Evolutionary conservation across 2,797 vertebrate species (phyloP).

Genomic region (Hypotaenidia okinawae): DNA sequence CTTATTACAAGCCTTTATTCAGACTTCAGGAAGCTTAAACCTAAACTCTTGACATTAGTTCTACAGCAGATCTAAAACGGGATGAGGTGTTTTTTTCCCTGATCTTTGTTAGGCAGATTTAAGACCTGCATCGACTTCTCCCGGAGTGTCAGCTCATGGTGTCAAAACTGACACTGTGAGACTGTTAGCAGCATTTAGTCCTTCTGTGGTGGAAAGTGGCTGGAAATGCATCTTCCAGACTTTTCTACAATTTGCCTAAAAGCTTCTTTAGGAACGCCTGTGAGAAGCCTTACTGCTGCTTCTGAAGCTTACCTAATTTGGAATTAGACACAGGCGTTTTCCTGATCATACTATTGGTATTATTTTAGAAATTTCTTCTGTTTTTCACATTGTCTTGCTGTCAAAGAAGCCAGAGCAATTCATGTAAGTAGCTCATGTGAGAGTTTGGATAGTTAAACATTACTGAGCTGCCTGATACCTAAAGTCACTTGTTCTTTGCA

Average conservation of each 20-base stretch:
- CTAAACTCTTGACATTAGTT: neutral
- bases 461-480: neutral
- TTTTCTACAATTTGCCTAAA: neutral
- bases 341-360: neutral
- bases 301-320: neutral
- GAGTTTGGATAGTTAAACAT: neutral
- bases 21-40: neutral
- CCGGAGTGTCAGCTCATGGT: fast-evolving
- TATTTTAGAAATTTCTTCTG: neutral
- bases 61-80: neutral
- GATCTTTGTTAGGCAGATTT: neutral
- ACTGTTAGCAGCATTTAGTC: neutral
- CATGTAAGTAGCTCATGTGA: neutral
- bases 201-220: neutral
- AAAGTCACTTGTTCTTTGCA: neutral
- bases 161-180: neutral
- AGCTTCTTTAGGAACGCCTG: neutral
- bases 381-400: neutral
- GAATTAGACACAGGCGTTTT: neutral
- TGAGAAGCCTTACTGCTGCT: neutral
- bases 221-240: neutral
- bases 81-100: fast-evolving
- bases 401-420: neutral
- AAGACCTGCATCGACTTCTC: neutral
- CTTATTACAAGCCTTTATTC: neutral